These are phyloP conservation scores for Orientallactaga sibirica DNA, from an alignment of 2,797 vertebrate genomes.

Conservation along the genomic window DNA sequence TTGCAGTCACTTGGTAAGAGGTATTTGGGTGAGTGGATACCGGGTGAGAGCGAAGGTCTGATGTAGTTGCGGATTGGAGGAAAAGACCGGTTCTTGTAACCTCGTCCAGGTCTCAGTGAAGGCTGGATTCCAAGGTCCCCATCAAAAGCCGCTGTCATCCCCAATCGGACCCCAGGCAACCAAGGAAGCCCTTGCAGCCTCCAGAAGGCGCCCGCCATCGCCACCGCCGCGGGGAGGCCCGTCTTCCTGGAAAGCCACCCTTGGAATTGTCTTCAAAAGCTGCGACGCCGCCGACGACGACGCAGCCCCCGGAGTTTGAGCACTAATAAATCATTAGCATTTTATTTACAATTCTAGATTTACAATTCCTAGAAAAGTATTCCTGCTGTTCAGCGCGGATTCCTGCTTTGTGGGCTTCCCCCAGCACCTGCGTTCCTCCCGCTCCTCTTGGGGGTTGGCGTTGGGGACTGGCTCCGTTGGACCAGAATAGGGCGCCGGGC, in stretches of 20 bases:
- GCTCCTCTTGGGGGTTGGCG: background rate
- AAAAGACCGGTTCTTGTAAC: background rate
- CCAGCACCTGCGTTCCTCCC: background rate
- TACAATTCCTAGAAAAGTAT: conserved; percentile 84
- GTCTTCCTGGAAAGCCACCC: conserved; percentile 80
- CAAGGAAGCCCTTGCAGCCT: background rate
- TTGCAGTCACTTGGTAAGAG: background rate
- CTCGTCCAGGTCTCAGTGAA: background rate
- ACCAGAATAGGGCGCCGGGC: background rate
- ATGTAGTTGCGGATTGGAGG: background rate
- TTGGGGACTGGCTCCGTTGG: background rate
- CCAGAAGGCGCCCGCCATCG: conserved; percentile 1
- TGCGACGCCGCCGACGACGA: conserved; percentile 70
- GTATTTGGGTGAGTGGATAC: conserved; percentile 22
- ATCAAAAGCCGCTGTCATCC: background rate
- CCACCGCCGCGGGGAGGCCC: conserved; percentile 52
- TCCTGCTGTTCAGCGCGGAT: conserved; percentile 78
- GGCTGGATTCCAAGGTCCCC: background rate
- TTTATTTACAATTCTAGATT: conserved; percentile 86
- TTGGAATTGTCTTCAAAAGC: conserved; percentile 71
- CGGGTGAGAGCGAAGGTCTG: background rate
- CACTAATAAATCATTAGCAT: conserved; percentile 85
- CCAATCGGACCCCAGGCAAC: background rate
- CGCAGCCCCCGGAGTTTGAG: conserved; percentile 83
- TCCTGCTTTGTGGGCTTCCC: conserved; percentile 59